phyloP scores from a whole-genome alignment of 2,113 vertebrate genomes.

The Siniperca knerii region DNA sequence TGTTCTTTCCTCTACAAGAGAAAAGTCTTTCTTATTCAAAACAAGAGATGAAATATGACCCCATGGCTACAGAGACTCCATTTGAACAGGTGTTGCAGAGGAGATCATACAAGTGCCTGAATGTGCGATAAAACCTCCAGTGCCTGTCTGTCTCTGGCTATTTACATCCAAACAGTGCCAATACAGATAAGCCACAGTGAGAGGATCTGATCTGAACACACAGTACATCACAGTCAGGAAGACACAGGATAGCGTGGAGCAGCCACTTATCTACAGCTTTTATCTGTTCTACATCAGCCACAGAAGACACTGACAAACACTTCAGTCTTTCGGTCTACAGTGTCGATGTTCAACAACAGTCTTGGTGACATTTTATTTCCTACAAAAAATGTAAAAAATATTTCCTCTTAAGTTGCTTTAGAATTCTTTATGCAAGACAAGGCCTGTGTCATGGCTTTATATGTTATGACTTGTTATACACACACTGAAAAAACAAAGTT shows the following conservation, averaged over 20 bases:
- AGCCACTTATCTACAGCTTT: background rate
- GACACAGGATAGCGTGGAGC: background rate
- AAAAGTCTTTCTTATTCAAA: background rate
- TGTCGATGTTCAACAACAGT: background rate
- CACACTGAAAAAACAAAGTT: background rate
- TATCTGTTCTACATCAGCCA: background rate
- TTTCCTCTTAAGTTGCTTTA: background rate
- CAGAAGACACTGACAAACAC: background rate
- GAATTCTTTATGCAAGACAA: background rate
- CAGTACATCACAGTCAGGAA: background rate
- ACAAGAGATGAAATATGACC: background rate
- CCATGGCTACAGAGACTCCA: background rate
- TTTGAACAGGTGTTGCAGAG: constrained; percentile 22
- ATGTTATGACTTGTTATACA: background rate
- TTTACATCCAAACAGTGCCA: constrained; percentile 4
- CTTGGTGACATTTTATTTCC: background rate
- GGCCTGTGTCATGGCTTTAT: background rate
- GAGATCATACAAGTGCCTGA: background rate
- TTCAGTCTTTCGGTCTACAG: background rate
- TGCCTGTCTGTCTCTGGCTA: background rate
- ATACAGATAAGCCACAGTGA: constrained; percentile 9
- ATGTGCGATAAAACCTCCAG: background rate
- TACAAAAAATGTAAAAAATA: background rate
- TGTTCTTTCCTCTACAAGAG: background rate
- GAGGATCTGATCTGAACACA: background rate